A percentile compares a stretch with the other conserved stretches of the same genome.
These are phyloP conservation scores for Drosophila ochracea DNA, from an alignment of 2,888 invertebrate genomes.

Conservation along the genomic window DNA sequence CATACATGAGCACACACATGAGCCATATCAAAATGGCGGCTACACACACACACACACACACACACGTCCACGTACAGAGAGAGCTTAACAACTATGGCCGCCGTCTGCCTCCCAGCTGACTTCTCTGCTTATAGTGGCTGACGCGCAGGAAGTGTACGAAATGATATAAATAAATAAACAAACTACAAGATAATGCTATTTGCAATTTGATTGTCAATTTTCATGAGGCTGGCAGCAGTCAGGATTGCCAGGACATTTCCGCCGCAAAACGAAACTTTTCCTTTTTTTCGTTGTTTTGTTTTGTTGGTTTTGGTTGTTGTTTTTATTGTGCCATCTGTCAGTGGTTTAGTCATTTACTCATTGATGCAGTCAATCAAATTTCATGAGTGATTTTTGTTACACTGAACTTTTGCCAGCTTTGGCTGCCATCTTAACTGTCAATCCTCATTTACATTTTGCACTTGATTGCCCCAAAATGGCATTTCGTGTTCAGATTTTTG, in stretches of 20 bases:
- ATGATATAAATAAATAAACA: slow-evolving; percentile 82
- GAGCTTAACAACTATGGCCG: slow-evolving; percentile 65
- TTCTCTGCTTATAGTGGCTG: slow-evolving; percentile 57
- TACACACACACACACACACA: slow-evolving; percentile 36
- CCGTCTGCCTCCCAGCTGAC: slow-evolving; percentile 46
- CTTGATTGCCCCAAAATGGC: slow-evolving; percentile 59
- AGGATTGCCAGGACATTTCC: slow-evolving; percentile 68
- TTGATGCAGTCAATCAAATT: slow-evolving; percentile 79
- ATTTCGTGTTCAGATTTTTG: slow-evolving; percentile 16
- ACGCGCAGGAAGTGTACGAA: slow-evolving; percentile 76
- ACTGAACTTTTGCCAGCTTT: slow-evolving; percentile 39
- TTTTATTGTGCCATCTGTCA: slow-evolving; percentile 55
- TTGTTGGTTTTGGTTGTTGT: slow-evolving; percentile 5
- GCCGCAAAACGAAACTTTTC: slow-evolving; percentile 64
- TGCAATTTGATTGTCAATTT: slow-evolving; percentile 83
- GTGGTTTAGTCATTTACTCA: slow-evolving; percentile 67
- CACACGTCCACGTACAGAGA: not conserved
- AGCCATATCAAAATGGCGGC: slow-evolving; percentile 56
- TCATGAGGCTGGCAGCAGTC: slow-evolving; percentile 58
- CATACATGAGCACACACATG: slow-evolving; percentile 38
- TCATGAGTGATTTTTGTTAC: slow-evolving; percentile 75
- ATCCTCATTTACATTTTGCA: slow-evolving; percentile 73
- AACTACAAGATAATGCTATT: slow-evolving; percentile 83
- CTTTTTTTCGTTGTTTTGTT: slow-evolving; percentile 12
- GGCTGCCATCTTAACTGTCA: slow-evolving; percentile 60